Evolutionary conservation across 2,888 invertebrate species (phyloP).

Genomic region (Syrphus vitripennis): DNA sequence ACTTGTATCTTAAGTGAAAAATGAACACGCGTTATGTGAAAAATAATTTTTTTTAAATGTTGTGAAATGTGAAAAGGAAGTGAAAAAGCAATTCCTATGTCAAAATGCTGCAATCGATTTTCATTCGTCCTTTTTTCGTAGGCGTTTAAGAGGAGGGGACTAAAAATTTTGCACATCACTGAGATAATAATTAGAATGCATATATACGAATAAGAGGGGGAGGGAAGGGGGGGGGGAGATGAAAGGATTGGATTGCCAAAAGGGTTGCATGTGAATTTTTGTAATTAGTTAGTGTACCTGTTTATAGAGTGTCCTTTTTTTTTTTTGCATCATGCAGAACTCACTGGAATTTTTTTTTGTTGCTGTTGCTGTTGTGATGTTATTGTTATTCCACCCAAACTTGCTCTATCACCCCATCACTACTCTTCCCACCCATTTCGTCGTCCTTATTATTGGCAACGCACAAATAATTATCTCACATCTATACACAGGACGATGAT

Average conservation of each 20-base stretch:
- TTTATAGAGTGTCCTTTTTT: constrained; percentile 42
- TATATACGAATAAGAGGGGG: background rate
- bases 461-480: constrained; percentile 66
- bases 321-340: too few relatives aligned
- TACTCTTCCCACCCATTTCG: too few relatives aligned
- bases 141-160: constrained; percentile 46
- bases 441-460: constrained; percentile 60
- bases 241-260: background rate
- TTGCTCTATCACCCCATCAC: background rate
- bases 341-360: constrained; percentile 26
- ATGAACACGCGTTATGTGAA: constrained; percentile 5
- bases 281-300: constrained; percentile 54
- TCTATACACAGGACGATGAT: background rate
- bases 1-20: background rate
- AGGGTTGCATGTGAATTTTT: constrained; percentile 21
- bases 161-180: constrained; percentile 21
- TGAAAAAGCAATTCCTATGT: background rate
- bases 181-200: constrained; percentile 52
- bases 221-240: background rate
- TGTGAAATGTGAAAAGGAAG: background rate
- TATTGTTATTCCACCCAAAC: background rate
- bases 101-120: constrained; percentile 48
- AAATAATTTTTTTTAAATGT: background rate
- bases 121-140: constrained; percentile 35
- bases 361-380: background rate